Conservation (phyloP, 2,113 vertebrate genomes). For the Probosciger aterrimus region DNA sequence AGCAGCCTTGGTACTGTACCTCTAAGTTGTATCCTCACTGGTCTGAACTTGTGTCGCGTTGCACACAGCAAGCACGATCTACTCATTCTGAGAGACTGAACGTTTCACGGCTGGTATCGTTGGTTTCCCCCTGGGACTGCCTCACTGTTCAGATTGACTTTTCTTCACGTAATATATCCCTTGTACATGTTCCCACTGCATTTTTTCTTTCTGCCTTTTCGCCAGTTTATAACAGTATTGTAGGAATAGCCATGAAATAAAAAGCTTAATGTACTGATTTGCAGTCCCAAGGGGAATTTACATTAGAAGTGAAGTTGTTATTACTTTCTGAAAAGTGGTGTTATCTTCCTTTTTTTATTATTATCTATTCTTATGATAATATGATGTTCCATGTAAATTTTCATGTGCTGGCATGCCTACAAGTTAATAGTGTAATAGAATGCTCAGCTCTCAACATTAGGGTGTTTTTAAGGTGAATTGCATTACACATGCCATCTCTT, state of each 20-base stretch:
- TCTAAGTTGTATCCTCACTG: neutral
- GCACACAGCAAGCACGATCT: neutral
- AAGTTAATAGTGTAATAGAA: conserved; percentile 81
- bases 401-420: conserved; percentile 78
- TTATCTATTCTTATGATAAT: conserved; percentile 58
- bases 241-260: conserved; percentile 17
- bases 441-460: conserved; percentile 79
- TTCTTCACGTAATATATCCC: neutral
- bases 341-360: conserved; percentile 38
- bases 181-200: neutral
- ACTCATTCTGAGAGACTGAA: neutral
- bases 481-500: conserved; percentile 74
- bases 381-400: conserved; percentile 74
- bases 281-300: conserved; percentile 55
- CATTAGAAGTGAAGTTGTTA: conserved; percentile 35
- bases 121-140: conserved; percentile 45
- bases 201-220: conserved; percentile 16
- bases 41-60: neutral
- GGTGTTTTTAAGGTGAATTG: conserved; percentile 72
- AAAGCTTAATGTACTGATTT: neutral
- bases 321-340: conserved; percentile 59
- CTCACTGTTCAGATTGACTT: neutral
- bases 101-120: neutral
- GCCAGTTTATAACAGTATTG: neutral
- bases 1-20: conserved; percentile 1